These are phyloP conservation scores for Poecilia wingei DNA, from an alignment of 2,797 vertebrate species.

Conservation along the genomic window DNA sequence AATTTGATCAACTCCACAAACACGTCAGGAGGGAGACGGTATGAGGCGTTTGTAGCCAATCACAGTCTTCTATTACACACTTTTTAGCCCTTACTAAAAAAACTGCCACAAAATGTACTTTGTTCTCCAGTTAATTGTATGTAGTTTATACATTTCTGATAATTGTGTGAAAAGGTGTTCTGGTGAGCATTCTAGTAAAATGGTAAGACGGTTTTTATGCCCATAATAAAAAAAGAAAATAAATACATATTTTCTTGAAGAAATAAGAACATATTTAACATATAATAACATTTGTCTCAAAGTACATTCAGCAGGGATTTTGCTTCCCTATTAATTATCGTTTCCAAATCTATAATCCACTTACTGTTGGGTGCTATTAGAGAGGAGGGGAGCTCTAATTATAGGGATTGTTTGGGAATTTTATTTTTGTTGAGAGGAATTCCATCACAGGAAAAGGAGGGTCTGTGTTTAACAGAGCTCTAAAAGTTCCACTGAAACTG, in stretches of 20 bases:
- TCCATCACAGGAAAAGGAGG: constrained; percentile 68
- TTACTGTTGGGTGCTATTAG: constrained; percentile 13
- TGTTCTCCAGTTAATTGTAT: neutral
- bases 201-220: neutral
- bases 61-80: neutral
- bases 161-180: neutral
- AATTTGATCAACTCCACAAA: too few relatives aligned
- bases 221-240: neutral
- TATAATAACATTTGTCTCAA: neutral
- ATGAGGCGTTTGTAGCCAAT: neutral
- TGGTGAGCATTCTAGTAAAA: neutral
- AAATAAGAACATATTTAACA: constrained; percentile 6
- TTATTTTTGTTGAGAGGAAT: constrained; percentile 49
- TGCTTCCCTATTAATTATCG: constrained; percentile 27
- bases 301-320: constrained; percentile 9
- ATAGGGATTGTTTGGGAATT: constrained; percentile 38
- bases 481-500: constrained; percentile 47
- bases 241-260: neutral
- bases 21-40: too few relatives aligned
- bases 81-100: neutral
- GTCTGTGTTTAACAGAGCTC: constrained; percentile 23
- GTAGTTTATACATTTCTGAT: neutral
- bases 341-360: constrained; percentile 44
- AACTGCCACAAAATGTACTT: neutral
- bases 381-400: constrained; percentile 38